Base-by-base conservation (phyloP, 1,140 invertebrate genomes). In the Listronotus oregonensis region DNA sequence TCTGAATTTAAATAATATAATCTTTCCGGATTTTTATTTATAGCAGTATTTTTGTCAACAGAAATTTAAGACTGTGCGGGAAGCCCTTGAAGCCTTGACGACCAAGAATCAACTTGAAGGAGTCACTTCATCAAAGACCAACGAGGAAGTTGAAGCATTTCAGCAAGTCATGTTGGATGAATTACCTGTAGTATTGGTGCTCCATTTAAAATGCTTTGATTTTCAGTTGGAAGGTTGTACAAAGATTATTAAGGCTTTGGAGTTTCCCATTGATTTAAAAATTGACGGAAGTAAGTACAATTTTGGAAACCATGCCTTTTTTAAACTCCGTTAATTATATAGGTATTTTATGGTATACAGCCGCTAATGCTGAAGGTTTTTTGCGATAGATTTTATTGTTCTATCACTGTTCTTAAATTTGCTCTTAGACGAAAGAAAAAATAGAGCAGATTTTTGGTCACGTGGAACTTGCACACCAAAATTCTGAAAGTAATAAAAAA, bases 151-250 rank as follows among this genome's bases (percentile, higher is more conserved):
- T 42, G 89, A 92, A 68, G 92, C 93, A 3, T 94, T 90, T 86
- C 90, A 93, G 73, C 91, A 94, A 80, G 86, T 93, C 40, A 89
- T 89, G 8, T 79, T 97, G 5, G 95, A 97, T 75, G 89, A 94
- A 78, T 75, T 96, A 44, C 95, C 95, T 0, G 85, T 90, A 18
- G 89, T 96, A 12, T 82, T 97, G 12, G 87, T 98, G 73, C 82
- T 97, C 44, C 94, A 96, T 80, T 81, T 91, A 56, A 91, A 91
- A 62, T 93, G 94, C 80, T 97, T 97, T 80, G 91, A 96, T 76
- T 92, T 93, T 70, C 88, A 90, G 73, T 83, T 85, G 21, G 86
- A 91, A 72, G 92, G 90, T 7, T 94, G 93, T 74, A 92, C 93
- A 37, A 98, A 98, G 81, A 90, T 97, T 47, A 81, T 94, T 31